Evolutionary conservation across 2,797 vertebrate species (phyloP).

Genomic region (Pteropus rufus): DNA sequence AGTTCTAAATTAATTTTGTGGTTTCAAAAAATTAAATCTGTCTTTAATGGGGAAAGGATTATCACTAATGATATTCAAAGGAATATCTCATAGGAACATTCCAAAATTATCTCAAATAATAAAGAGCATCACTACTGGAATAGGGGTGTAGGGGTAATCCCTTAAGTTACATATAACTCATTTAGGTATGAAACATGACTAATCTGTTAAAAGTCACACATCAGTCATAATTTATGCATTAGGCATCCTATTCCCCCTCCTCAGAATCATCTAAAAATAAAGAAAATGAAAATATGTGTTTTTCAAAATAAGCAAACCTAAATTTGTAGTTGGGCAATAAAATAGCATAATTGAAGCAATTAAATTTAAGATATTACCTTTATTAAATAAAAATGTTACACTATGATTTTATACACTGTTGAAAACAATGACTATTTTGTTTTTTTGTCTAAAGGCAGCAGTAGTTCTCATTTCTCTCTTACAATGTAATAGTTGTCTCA

Average conservation of each 20-base stretch:
- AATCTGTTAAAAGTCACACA: neutral
- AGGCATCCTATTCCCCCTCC: neutral
- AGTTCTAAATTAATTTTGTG: conserved; percentile 32
- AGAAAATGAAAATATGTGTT: neutral
- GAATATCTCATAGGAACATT: neutral
- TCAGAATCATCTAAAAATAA: neutral
- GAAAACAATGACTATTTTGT: conserved; percentile 17
- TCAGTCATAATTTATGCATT: neutral
- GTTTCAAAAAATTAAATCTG: conserved; percentile 31
- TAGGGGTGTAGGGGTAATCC: neutral
- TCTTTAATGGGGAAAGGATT: conserved; percentile 14
- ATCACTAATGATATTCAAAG: neutral
- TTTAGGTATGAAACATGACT: neutral
- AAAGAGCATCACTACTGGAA: neutral
- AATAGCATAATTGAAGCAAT: conserved; percentile 42
- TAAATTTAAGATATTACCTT: conserved; percentile 46
- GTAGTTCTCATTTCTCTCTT: neutral
- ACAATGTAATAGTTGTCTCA: neutral
- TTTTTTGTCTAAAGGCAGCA: conserved; percentile 27
- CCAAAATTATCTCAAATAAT: neutral
- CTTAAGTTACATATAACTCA: neutral
- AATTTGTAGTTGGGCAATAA: conserved; percentile 44
- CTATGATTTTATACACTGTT: conserved; percentile 48
- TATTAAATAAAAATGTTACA: conserved; percentile 61
- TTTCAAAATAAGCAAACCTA: conserved; percentile 14